Conservation (phyloP, 92 coral and sea anemone species). For the Umimayanthus chanpuru region DNA sequence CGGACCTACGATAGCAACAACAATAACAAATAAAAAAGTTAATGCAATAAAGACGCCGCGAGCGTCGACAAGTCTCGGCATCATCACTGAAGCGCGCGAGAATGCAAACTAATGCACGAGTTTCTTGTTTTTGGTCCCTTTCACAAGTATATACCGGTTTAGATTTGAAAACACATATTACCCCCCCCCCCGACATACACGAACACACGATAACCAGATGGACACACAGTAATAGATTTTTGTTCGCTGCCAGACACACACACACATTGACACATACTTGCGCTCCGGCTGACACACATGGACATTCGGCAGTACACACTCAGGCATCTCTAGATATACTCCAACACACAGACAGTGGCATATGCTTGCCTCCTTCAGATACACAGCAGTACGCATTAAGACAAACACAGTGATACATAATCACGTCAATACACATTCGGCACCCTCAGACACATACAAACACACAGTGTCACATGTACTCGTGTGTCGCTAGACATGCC, state of each 20-base stretch:
- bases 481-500: not conserved
- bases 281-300: not conserved
- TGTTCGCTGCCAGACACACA: not conserved
- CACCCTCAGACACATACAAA: too few species aligned
- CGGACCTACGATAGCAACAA: conserved; percentile 32
- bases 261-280: not conserved
- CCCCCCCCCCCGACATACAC: too few species aligned
- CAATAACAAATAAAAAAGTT: not conserved
- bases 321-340: too few species aligned
- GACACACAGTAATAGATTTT: not conserved
- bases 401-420: too few species aligned
- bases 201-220: too few species aligned
- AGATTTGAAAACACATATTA: too few species aligned
- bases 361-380: too few species aligned
- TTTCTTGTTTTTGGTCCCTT: not conserved
- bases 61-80: not conserved
- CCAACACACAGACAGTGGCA: too few species aligned
- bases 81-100: not conserved
- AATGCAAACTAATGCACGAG: too few species aligned
- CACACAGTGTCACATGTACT: not conserved
- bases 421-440: too few species aligned
- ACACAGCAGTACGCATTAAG: too few species aligned
- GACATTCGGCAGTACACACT: not conserved
- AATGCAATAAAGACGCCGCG: not conserved
- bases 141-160: too few species aligned